Evolutionary conservation across 92 coral and sea anemone species (phyloP).

Genomic region (Umimayanthus kanabou): DNA sequence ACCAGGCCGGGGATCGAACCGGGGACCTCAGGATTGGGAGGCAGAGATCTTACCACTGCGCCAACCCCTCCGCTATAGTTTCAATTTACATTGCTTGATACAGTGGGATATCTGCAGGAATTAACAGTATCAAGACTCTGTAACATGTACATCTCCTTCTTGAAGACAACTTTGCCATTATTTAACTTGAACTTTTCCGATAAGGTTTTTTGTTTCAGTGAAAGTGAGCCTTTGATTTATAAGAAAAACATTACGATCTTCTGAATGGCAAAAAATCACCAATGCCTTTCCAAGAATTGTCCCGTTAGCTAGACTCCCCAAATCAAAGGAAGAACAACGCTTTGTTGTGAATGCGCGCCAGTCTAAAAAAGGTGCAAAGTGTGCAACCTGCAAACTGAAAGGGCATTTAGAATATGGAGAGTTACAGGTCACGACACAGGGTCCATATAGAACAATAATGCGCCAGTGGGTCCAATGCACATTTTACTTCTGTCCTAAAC

Average conservation of each 20-base stretch:
- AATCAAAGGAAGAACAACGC: conserved; percentile 20
- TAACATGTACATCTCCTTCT: conserved; percentile 42
- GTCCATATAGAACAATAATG: conserved; percentile 50
- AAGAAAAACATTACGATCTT: conserved; percentile 33
- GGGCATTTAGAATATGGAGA: conserved; percentile 41
- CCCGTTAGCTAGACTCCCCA: conserved; percentile 24
- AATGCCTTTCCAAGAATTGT: conserved; percentile 33
- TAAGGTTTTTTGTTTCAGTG: conserved; percentile 36
- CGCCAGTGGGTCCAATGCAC: conserved; percentile 47
- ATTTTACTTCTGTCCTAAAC: conserved; percentile 53
- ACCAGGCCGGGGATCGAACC: no score
- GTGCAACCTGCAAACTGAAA: conserved; percentile 65
- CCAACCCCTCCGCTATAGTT: no score
- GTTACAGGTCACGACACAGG: conserved; percentile 43
- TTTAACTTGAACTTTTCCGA: conserved; percentile 47
- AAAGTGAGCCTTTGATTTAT: conserved; percentile 49
- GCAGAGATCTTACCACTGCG: no score
- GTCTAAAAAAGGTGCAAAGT: conserved; percentile 51
- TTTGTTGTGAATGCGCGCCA: conserved; percentile 37
- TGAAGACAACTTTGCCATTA: conserved; percentile 49
- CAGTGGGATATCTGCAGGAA: conserved; percentile 46
- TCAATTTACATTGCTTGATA: conserved; percentile 42
- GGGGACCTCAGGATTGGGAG: no score
- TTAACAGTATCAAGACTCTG: conserved; percentile 44
- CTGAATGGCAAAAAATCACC: conserved; percentile 49